Conservation (phyloP, 53 echinoderm and acorn worm species). For the Holothuria leucospilota region DNA sequence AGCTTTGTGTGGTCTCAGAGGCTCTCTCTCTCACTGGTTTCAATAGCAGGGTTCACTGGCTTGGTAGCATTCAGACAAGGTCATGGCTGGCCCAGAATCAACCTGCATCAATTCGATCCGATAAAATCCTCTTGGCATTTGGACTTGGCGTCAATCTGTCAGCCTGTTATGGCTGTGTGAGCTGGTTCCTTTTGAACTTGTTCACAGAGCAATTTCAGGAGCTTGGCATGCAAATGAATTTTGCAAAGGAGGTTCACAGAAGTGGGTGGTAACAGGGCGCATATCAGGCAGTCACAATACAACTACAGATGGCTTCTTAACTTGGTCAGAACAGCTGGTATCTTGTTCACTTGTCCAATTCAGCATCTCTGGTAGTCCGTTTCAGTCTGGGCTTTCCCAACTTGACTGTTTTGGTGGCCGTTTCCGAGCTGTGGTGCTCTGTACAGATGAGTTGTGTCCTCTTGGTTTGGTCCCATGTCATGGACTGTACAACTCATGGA, state of each 20-base stretch:
- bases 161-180: constrained; percentile 32
- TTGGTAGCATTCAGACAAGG: constrained; percentile 41
- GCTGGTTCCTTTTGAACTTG: constrained; percentile 38
- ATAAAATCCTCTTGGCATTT: constrained; percentile 40
- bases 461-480: constrained; percentile 28
- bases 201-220: constrained; percentile 35
- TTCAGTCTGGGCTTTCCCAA: too few species aligned
- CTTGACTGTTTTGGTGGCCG: too few species aligned
- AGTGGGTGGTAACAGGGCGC: constrained; percentile 21
- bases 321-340: too few species aligned
- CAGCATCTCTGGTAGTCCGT: constrained; percentile 5
- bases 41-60: constrained; percentile 42
- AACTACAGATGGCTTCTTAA: constrained; percentile 22
- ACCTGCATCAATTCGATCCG: constrained; percentile 6
- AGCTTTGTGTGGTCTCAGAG: constrained; percentile 16
- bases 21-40: constrained; percentile 22
- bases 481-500: constrained; percentile 10
- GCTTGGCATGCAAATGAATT: constrained; percentile 15
- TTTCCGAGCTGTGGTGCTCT: too few species aligned
- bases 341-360: constrained; percentile 5
- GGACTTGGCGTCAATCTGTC: constrained; percentile 30
- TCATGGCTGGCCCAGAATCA: constrained; percentile 41
- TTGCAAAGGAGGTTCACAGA: constrained; percentile 25
- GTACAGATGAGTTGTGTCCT: too few species aligned
- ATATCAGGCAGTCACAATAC: constrained; percentile 2